A percentile compares a stretch with the other conserved stretches of the same genome.
These are phyloP conservation scores for Sebastes taczanowskii DNA, from an alignment of 2,797 vertebrate species.

Conservation along the genomic window DNA sequence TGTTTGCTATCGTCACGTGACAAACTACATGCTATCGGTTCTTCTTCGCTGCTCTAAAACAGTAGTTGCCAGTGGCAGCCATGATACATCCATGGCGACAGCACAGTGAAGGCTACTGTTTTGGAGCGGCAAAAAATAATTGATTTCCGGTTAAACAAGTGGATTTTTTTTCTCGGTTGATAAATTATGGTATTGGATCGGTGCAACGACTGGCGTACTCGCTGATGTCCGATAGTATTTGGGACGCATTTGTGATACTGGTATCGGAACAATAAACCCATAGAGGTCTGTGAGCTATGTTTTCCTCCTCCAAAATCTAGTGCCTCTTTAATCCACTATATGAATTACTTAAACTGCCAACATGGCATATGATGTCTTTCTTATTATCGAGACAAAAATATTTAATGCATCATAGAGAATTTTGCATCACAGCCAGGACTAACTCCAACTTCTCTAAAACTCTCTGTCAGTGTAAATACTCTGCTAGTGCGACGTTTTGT, in stretches of 20 bases:
- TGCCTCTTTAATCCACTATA: neutral
- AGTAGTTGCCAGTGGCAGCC: too few species aligned
- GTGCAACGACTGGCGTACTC: rapidly evolving
- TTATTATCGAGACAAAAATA: neutral
- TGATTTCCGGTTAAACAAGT: too few species aligned
- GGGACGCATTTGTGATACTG: too few species aligned
- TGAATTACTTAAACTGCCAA: neutral
- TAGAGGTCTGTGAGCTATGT: neutral
- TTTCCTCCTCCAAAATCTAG: neutral
- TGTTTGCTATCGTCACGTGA: too few species aligned
- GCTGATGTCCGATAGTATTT: too few species aligned
- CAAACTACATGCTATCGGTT: too few species aligned
- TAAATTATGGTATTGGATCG: too few species aligned
- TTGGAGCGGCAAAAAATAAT: rapidly evolving
- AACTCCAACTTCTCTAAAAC: neutral
- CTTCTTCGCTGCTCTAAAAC: too few species aligned
- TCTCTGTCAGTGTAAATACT: neutral
- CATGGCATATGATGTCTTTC: neutral
- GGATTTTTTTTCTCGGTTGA: too few species aligned
- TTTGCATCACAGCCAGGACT: neutral
- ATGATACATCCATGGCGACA: too few species aligned
- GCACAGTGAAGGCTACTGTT: too few species aligned
- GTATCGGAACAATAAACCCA: neutral
- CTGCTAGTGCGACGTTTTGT: neutral
- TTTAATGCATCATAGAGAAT: neutral